Percentiles rank a stretch among this genome's conserved stretches.
Evolutionary conservation across 2,797 vertebrate genomes (phyloP).

Genomic region (Zenarchopterus dispar): DNA sequence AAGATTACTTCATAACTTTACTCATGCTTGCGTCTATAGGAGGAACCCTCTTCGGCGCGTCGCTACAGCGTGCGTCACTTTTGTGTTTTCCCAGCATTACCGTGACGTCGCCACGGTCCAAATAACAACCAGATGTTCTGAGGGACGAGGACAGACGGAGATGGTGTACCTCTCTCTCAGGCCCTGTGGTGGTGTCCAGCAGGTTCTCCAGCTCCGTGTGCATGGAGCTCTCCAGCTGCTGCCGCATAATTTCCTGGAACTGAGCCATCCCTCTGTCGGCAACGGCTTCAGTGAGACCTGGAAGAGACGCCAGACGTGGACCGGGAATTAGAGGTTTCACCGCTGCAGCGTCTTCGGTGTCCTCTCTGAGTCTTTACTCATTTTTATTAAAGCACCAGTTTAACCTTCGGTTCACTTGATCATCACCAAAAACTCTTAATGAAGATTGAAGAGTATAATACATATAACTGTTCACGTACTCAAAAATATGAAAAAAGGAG

Average conservation of each 20-base stretch:
- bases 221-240: constrained; percentile 96
- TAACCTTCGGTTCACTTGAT: too few species aligned
- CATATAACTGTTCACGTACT: too few species aligned
- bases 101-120: constrained; percentile 40
- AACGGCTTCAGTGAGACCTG: constrained; percentile 89
- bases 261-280: constrained; percentile 86
- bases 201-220: constrained; percentile 92
- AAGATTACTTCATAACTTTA: not conserved
- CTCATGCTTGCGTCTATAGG: constrained; percentile 11
- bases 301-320: not conserved
- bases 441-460: too few species aligned
- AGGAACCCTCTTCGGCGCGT: constrained; percentile 44
- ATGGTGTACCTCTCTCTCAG: constrained; percentile 85
- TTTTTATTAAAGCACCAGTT: too few species aligned
- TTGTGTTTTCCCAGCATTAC: constrained; percentile 50
- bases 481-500: too few species aligned
- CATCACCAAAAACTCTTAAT: too few species aligned
- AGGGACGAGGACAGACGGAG: not conserved
- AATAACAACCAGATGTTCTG: constrained; percentile 69
- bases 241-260: constrained; percentile 96
- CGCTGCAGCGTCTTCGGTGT: not conserved
- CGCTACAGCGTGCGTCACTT: constrained; percentile 58
- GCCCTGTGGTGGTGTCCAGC: constrained; percentile 82
- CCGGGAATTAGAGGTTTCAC: not conserved
- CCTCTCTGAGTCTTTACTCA: not conserved